These are phyloP conservation scores for Oncorhynchus tshawytscha DNA, from an alignment of 2,113 vertebrate species.

Conservation along the genomic window DNA sequence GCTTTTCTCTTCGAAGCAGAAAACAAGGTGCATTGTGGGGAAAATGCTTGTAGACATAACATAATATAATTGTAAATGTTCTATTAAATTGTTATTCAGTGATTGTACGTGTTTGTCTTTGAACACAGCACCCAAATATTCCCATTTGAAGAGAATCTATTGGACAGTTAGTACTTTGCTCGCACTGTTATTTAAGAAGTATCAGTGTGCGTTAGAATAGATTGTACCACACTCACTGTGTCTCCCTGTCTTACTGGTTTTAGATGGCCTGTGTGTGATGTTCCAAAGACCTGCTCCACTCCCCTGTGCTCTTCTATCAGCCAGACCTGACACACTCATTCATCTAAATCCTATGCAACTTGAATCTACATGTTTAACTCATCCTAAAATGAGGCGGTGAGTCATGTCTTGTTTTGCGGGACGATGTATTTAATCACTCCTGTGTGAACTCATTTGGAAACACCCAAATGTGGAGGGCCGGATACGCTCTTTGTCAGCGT, in stretches of 20 bases:
- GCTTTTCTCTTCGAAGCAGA: not conserved
- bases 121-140: conserved; percentile 54
- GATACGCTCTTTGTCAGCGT: conserved; percentile 86
- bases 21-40: not conserved
- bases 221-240: conserved; percentile 78
- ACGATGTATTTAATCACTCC: conserved; percentile 87
- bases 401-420: conserved; percentile 78
- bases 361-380: conserved; percentile 96
- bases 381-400: conserved; percentile 93
- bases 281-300: conserved; percentile 70
- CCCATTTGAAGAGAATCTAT: not conserved
- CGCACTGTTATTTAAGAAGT: conserved; percentile 81
- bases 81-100: not conserved
- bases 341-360: conserved; percentile 93
- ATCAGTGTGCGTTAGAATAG: conserved; percentile 85
- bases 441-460: conserved; percentile 89
- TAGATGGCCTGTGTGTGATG: conserved; percentile 86
- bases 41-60: not conserved
- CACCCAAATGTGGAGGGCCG: conserved; percentile 90
- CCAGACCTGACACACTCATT: conserved; percentile 87
- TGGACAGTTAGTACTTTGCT: conserved; percentile 73
- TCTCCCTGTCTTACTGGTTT: conserved; percentile 87
- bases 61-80: not conserved
- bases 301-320: conserved; percentile 87
- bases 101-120: conserved; percentile 67